phyloP scores from a whole-genome alignment of 2,113 vertebrate genomes.

The Sialia sialis region DNA sequence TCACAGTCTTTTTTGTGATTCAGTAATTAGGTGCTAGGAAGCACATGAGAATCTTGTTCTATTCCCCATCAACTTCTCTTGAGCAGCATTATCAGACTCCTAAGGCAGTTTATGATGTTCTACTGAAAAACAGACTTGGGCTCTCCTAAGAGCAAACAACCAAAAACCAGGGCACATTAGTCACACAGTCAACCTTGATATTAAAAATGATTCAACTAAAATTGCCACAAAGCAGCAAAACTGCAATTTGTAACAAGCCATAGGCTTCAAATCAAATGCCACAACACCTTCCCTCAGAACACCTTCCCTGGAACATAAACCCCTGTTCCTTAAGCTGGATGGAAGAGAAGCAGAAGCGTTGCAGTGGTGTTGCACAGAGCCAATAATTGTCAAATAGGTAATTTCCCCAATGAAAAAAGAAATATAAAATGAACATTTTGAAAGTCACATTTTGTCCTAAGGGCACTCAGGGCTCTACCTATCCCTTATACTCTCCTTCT shows the following conservation, averaged over 20 bases:
- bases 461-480: not conserved
- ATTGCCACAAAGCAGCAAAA: not conserved
- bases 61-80: not conserved
- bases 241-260: not conserved
- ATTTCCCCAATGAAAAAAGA: not conserved
- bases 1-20: not conserved
- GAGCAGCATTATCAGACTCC: not conserved
- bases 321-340: not conserved
- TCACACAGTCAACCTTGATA: not conserved
- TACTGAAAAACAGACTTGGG: not conserved
- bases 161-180: not conserved
- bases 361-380: not conserved
- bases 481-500: not conserved
- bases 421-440: not conserved
- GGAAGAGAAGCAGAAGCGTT: not conserved
- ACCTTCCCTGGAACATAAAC: not conserved
- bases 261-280: not conserved
- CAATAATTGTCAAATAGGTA: not conserved
- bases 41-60: not conserved
- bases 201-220: not conserved
- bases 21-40: not conserved
- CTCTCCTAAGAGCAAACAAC: not conserved
- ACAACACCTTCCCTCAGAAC: not conserved
- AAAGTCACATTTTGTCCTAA: not conserved
- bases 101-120: not conserved